Conservation (phyloP, 2,113 vertebrate species). For the Gallinago jamesoni region DNA sequence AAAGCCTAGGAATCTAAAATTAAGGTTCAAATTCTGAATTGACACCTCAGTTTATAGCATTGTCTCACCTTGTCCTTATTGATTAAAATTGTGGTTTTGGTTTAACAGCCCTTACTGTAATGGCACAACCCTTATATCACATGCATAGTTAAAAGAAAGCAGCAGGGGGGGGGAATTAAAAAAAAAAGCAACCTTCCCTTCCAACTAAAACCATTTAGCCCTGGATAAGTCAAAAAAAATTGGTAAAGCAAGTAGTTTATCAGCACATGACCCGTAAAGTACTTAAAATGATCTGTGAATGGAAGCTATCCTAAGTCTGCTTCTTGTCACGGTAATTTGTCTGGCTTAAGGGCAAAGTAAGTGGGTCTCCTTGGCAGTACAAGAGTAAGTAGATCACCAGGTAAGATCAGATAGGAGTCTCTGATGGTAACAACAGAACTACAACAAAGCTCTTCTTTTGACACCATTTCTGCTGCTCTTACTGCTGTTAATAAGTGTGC, state of each 20-base stretch:
- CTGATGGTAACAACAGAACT: not conserved
- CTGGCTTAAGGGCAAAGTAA: conserved; percentile 49
- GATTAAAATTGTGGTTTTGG: not conserved
- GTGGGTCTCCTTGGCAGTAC: conserved; percentile 25
- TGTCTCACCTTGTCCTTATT: not conserved
- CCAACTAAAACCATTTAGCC: conserved; percentile 11
- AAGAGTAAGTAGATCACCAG: conserved; percentile 52
- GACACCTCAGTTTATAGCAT: not conserved
- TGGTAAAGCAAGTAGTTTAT: conserved; percentile 44
- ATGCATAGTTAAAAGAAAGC: not conserved
- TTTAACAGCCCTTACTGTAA: not conserved
- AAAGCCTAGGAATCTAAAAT: not conserved
- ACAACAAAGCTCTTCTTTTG: conserved; percentile 5
- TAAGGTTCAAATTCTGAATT: not conserved
- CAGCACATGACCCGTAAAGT: conserved; percentile 40
- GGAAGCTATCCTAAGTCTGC: conserved; percentile 33
- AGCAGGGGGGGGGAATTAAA: not conserved
- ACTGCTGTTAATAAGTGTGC: conserved; percentile 44
- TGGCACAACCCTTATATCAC: not conserved
- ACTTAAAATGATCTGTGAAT: conserved; percentile 60
- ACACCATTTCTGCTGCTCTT: conserved; percentile 20
- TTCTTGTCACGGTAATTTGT: conserved; percentile 63
- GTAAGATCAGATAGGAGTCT: conserved; percentile 58
- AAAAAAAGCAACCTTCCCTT: not conserved
- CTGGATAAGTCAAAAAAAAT: conserved; percentile 28